phyloP scores from a whole-genome alignment of 2,113 vertebrate species.

The Muntiacus reevesi region DNA sequence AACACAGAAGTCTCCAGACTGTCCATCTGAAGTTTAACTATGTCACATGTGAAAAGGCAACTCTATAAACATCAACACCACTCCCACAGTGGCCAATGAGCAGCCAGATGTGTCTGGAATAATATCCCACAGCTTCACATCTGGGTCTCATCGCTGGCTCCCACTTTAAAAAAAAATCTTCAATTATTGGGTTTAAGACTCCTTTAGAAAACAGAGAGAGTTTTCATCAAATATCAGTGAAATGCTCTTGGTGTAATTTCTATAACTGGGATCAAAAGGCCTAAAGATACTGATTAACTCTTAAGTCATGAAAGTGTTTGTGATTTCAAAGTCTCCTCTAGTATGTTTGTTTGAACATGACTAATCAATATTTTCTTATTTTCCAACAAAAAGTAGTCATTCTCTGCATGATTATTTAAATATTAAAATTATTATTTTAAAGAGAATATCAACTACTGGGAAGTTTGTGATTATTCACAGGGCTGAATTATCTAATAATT shows the following conservation, averaged over 20 bases:
- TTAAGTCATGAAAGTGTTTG: background rate
- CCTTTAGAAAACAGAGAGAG: slow-evolving; percentile 12
- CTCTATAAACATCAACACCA: slow-evolving; percentile 47
- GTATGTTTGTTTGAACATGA: background rate
- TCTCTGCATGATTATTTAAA: background rate
- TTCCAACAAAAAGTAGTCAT: background rate
- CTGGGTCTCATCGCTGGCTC: slow-evolving; percentile 59
- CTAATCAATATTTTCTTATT: slow-evolving; percentile 19
- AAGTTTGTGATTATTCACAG: background rate
- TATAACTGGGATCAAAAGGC: slow-evolving; percentile 2
- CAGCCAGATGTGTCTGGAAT: slow-evolving; percentile 46
- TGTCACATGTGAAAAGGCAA: slow-evolving; percentile 45
- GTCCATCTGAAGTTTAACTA: slow-evolving; percentile 63
- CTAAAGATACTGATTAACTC: background rate
- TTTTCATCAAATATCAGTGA: background rate
- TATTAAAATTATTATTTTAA: slow-evolving; percentile 26
- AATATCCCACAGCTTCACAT: slow-evolving; percentile 44
- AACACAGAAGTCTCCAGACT: slow-evolving; percentile 68
- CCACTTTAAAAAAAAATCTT: slow-evolving; percentile 36
- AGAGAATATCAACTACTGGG: background rate
- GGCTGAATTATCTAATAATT: background rate
- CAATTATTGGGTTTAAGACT: slow-evolving; percentile 40
- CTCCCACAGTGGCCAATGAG: background rate
- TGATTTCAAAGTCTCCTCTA: background rate
- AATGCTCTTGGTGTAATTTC: slow-evolving; percentile 11